A percentile compares a stretch with the other conserved stretches of the same genome.
These are phyloP conservation scores for Onchidella celtica DNA, from an alignment of 2,888 invertebrate genomes.

Conservation along the genomic window DNA sequence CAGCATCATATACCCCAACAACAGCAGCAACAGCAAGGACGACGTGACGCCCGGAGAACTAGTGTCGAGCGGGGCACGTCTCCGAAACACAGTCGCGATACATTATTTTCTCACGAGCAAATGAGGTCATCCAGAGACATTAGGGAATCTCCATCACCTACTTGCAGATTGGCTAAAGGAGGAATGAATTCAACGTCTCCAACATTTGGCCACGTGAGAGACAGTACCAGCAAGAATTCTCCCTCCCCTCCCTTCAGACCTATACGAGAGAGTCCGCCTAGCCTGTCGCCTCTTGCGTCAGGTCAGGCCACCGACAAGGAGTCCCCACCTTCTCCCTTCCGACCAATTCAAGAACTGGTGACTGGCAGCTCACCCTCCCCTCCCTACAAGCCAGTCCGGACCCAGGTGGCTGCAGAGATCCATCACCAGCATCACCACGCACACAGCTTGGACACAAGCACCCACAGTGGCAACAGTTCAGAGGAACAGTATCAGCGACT, in stretches of 20 bases:
- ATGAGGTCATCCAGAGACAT: background rate
- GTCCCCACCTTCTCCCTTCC: slow-evolving; percentile 41
- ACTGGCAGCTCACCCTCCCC: slow-evolving; percentile 53
- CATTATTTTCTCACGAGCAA: background rate
- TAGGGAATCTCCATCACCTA: slow-evolving; percentile 7
- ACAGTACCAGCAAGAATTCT: background rate
- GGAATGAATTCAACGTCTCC: background rate
- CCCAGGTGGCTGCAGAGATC: slow-evolving; percentile 64
- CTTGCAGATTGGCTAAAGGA: background rate
- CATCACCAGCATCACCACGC: slow-evolving; percentile 53
- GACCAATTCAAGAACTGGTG: slow-evolving; percentile 24
- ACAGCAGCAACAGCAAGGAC: slow-evolving; percentile 27
- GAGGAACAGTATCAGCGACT: slow-evolving; percentile 53
- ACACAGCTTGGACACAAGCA: background rate
- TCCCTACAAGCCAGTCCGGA: slow-evolving; percentile 52
- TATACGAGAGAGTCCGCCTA: slow-evolving; percentile 12
- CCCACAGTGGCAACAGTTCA: slow-evolving; percentile 23
- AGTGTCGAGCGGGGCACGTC: background rate
- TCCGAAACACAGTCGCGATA: background rate
- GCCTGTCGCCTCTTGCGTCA: background rate
- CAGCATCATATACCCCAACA: background rate
- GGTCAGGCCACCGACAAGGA: background rate
- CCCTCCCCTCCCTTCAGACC: slow-evolving; percentile 28
- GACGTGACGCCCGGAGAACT: background rate
- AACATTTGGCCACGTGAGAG: background rate